phyloP scores from a whole-genome alignment of 2,888 invertebrate genomes.

The Opisthograptis luteolata region DNA sequence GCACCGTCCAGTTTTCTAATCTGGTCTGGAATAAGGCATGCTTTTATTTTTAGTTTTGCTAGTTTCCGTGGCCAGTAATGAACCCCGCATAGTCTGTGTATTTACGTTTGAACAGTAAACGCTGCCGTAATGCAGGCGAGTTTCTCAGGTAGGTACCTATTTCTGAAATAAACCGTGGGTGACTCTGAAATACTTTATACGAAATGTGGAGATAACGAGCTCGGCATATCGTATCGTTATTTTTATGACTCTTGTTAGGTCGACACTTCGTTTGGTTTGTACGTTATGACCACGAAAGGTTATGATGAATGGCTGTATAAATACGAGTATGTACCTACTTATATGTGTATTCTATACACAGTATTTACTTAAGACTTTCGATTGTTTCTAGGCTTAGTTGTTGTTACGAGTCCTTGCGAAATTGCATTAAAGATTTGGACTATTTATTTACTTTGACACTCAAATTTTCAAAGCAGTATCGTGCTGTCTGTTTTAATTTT shows the following conservation, averaged over 20 bases:
- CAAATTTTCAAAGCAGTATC: no score
- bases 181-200: conserved; percentile 41
- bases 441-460: no score
- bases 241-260: conserved; percentile 65
- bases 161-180: conserved; percentile 26
- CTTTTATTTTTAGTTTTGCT: neutral
- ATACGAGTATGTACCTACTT: neutral
- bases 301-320: conserved; percentile 15
- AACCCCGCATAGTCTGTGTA: neutral
- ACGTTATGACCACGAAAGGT: conserved; percentile 19
- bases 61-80: neutral
- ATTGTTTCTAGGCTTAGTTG: no score
- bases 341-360: no score
- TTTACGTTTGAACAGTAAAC: conserved; percentile 2
- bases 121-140: neutral
- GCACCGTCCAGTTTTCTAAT: no score
- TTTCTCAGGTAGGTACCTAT: conserved; percentile 9
- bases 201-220: conserved; percentile 64
- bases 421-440: no score
- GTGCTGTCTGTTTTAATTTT: no score
- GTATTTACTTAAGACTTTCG: no score
- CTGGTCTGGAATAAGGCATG: no score
- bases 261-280: conserved; percentile 48
- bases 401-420: no score
- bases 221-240: conserved; percentile 58